Percentiles rank a stretch among this genome's conserved stretches.
These are phyloP conservation scores for Aphelenchoides fujianensis DNA, from an alignment of 1,140 invertebrate species.

Conservation along the genomic window DNA sequence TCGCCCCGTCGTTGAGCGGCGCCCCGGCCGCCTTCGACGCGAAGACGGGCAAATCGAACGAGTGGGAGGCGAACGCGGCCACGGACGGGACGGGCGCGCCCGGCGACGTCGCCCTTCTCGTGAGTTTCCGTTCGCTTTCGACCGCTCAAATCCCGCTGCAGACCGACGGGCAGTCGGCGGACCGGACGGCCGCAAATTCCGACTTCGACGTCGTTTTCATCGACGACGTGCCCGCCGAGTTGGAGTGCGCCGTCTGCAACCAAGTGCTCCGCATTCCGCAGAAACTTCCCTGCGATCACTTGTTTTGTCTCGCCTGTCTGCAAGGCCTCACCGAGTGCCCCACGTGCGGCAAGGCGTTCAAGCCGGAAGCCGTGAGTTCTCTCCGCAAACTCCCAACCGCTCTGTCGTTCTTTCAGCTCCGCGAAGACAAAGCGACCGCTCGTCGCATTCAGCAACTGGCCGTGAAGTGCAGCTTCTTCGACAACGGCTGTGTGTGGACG, in stretches of 20 bases:
- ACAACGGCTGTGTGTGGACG: conserved; percentile 28
- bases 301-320: conserved; percentile 18
- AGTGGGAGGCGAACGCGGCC: not conserved
- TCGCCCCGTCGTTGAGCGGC: not conserved
- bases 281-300: conserved; percentile 26
- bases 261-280: conserved; percentile 27
- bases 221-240: conserved; percentile 18
- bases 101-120: not conserved
- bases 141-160: not conserved
- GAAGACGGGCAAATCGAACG: not conserved
- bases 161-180: not conserved
- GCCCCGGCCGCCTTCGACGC: not conserved
- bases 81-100: too few species aligned
- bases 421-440: conserved; percentile 23
- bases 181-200: not conserved
- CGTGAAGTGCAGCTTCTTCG: conserved; percentile 30
- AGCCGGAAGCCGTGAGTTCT: conserved; percentile 20
- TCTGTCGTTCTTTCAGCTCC: conserved; percentile 1
- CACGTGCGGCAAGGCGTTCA: conserved; percentile 10
- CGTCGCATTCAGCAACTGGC: conserved; percentile 22
- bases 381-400: not conserved
- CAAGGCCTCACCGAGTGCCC: conserved; percentile 16
- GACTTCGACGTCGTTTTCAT: conserved; percentile 29
- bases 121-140: not conserved
- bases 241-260: conserved; percentile 28